phyloP scores from a whole-genome alignment of 2,797 vertebrate genomes.

The Chelmon rostratus region DNA sequence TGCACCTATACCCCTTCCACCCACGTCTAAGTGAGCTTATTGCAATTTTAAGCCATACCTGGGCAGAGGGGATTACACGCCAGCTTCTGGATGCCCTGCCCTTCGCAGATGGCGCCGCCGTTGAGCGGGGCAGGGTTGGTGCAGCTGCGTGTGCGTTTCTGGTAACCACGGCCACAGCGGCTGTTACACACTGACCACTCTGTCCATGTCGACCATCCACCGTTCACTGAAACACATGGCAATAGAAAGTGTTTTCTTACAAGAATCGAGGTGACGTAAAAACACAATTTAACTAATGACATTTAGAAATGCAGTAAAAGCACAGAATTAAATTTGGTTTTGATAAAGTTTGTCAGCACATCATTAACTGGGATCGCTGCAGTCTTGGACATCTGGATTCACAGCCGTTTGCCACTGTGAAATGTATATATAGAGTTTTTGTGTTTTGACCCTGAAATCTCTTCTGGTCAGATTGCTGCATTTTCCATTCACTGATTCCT shows the following conservation, averaged over 20 bases:
- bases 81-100: conserved; percentile 95
- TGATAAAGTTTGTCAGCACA: neutral
- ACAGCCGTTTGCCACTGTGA: neutral
- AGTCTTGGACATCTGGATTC: neutral
- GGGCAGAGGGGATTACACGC: conserved; percentile 96
- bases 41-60: conserved; percentile 82
- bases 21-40: conserved; percentile 30
- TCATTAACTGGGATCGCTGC: neutral
- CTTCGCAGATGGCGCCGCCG: conserved; percentile 96
- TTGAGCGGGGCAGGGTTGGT: conserved; percentile 98
- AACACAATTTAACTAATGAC: neutral
- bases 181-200: conserved; percentile 98
- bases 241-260: neutral
- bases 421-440: conserved; percentile 23
- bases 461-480: conserved; percentile 62
- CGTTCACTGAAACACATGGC: conserved; percentile 88
- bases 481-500: conserved; percentile 78
- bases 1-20: conserved; percentile 39
- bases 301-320: neutral
- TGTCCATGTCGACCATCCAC: conserved; percentile 98
- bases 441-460: conserved; percentile 50
- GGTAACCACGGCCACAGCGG: conserved; percentile 94
- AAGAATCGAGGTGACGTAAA: neutral
- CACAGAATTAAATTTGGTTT: neutral
- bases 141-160: conserved; percentile 97